Evolutionary conservation across 1,140 invertebrate genomes (phyloP).

Genomic region (Trissolcus basalis): DNA sequence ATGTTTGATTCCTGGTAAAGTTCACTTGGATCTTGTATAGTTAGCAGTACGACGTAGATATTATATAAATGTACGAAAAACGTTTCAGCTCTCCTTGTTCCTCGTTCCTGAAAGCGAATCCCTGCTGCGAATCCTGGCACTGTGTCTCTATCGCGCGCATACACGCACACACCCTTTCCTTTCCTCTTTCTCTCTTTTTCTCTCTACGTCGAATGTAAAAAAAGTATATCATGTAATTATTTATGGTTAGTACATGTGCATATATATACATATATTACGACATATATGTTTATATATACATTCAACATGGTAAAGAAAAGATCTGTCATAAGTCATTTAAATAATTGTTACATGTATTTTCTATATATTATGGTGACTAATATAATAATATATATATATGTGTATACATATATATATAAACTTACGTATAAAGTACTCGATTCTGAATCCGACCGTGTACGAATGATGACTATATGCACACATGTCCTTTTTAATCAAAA

Average conservation of each 20-base stretch:
- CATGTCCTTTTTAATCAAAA: constrained; percentile 24
- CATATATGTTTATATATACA: constrained; percentile 59
- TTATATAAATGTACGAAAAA: constrained; percentile 68
- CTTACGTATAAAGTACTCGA: constrained; percentile 38
- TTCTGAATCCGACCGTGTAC: constrained; percentile 28
- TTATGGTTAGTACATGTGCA: constrained; percentile 64
- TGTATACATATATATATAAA: constrained; percentile 37
- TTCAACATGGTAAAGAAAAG: constrained; percentile 55
- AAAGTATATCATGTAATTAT: constrained; percentile 73
- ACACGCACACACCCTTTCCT: constrained; percentile 52
- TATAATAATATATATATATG: constrained; percentile 45
- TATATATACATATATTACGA: constrained; percentile 60
- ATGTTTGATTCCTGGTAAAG: constrained; percentile 66
- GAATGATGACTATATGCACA: constrained; percentile 8
- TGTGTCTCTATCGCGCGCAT: constrained; percentile 47
- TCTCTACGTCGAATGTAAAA: constrained; percentile 71
- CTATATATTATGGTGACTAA: constrained; percentile 71
- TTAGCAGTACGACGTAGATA: constrained; percentile 65
- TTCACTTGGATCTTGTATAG: constrained; percentile 65
- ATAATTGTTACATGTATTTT: constrained; percentile 76
- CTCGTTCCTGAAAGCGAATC: constrained; percentile 16
- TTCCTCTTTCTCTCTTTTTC: constrained; percentile 61
- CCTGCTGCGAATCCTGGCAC: constrained; percentile 51
- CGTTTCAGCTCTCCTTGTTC: constrained; percentile 58
- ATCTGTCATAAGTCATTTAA: constrained; percentile 75